Conservation (phyloP, 2,888 invertebrate species). For the Thysanoteuthis rhombus region DNA sequence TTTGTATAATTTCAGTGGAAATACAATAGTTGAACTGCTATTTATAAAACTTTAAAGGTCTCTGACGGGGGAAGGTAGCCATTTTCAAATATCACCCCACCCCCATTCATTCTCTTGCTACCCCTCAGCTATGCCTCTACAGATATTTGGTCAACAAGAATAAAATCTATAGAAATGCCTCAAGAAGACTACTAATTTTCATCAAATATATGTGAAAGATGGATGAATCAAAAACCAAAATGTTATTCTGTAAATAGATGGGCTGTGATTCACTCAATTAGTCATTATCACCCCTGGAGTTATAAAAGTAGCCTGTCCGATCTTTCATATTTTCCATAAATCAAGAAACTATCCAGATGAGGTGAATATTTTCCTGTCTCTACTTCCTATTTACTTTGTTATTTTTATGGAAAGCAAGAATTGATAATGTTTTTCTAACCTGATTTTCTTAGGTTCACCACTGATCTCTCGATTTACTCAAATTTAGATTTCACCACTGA, state of each 20-base stretch:
- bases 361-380: neutral
- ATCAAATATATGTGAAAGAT: neutral
- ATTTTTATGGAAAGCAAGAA: neutral
- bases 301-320: neutral
- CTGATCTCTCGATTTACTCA: too few species aligned
- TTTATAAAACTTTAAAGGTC: too few species aligned
- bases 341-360: neutral
- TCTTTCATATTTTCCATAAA: neutral
- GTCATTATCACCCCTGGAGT: neutral
- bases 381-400: neutral
- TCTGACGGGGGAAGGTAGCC: too few species aligned
- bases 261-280: neutral
- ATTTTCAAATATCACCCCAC: too few species aligned
- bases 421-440: neutral
- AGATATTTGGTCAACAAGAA: neutral
- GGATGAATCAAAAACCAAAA: neutral
- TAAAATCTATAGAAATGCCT: too few species aligned
- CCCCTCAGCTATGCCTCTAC: too few species aligned
- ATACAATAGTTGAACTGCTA: too few species aligned
- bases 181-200: neutral
- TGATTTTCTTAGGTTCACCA: neutral
- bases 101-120: too few species aligned
- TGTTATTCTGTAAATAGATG: neutral
- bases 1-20: too few species aligned
- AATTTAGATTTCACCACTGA: neutral